These are phyloP conservation scores for Orthonychiurus folsomi DNA, from an alignment of 2,888 invertebrate species.

Conservation along the genomic window DNA sequence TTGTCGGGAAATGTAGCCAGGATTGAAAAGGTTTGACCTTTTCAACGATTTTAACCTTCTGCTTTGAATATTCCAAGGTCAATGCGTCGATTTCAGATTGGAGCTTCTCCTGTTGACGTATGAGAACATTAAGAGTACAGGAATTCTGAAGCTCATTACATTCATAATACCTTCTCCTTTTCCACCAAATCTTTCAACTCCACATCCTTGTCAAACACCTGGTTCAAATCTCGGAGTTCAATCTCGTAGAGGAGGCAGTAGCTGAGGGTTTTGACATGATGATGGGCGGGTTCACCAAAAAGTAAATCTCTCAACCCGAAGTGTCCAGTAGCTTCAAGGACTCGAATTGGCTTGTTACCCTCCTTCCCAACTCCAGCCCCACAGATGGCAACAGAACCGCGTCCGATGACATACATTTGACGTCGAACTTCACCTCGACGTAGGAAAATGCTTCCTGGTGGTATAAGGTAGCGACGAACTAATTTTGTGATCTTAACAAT, in stretches of 20 bases:
- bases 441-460: slow-evolving; percentile 30
- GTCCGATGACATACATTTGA: slow-evolving; percentile 29
- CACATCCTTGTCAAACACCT: slow-evolving; percentile 21
- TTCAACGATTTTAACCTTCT: not conserved
- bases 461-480: slow-evolving; percentile 31
- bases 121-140: not conserved
- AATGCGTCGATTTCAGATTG: slow-evolving; percentile 22
- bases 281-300: slow-evolving; percentile 35
- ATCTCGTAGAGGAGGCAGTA: slow-evolving; percentile 31
- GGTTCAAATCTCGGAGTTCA: slow-evolving; percentile 20
- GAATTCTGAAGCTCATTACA: not conserved
- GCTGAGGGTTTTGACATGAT: slow-evolving; percentile 29
- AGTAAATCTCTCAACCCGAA: slow-evolving; percentile 33
- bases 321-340: slow-evolving; percentile 30
- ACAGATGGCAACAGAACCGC: slow-evolving; percentile 33
- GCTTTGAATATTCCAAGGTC: slow-evolving; percentile 8
- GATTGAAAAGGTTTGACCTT: slow-evolving; percentile 1
- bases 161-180: slow-evolving; percentile 14
- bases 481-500: slow-evolving; percentile 26
- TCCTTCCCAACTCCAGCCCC: too few species aligned
- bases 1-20: not conserved
- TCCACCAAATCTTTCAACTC: slow-evolving; percentile 24
- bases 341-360: too few species aligned
- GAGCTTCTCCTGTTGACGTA: not conserved
- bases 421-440: slow-evolving; percentile 34